Evolutionary conservation across 2,888 invertebrate genomes (phyloP), one percentile per base, ranked within the genome.

Genomic region (Chloroclysta siterata): DNA sequence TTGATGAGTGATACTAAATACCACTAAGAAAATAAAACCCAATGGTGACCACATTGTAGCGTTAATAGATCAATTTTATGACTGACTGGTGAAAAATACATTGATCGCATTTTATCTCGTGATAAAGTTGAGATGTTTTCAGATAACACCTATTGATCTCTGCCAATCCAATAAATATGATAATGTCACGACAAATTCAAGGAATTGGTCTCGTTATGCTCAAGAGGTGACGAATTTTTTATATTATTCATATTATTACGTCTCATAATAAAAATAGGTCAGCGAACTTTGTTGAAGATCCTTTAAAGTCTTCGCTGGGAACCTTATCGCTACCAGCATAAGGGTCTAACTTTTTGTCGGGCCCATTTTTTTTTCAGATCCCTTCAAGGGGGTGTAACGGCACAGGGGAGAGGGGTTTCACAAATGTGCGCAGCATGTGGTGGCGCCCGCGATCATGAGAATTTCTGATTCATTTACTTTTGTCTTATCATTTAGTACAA

Each of bases 351-450:
- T 81, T 78, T 77, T 73, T 65, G 81, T 82, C 75, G 71, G 14
- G 47, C n/a, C 48, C 53, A 76, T 89, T 90, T 90, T 36, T n/a
- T n/a, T 91, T 91, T 89, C 85, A 87, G 85, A 72, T 86, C 87
- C 85, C 87, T 82, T 82, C 82, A 78, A 85, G 88, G 87, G 85
- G 81, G 71, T 68, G 79, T 65, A 73, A 72, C 75, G 72, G 68
- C 76, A 58, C 75, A 66, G 72, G 78, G 78, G 77, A 76, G 82
- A 76, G 81, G 80, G 83, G 81, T 72, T 73, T 79, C 71, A 77
- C 75, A 73, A 89, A 90, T 87, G 92, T 90, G 90, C 78, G 84
- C 72, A 81, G 79, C 90, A 91, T 88, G 84, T 91, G 91, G 79
- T 71, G 76, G 80, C 82, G 79, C 75, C 69, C 72, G 78, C 79